These are phyloP conservation scores for Ylistrum balloti DNA, from an alignment of 1,140 invertebrate species.

Conservation along the genomic window DNA sequence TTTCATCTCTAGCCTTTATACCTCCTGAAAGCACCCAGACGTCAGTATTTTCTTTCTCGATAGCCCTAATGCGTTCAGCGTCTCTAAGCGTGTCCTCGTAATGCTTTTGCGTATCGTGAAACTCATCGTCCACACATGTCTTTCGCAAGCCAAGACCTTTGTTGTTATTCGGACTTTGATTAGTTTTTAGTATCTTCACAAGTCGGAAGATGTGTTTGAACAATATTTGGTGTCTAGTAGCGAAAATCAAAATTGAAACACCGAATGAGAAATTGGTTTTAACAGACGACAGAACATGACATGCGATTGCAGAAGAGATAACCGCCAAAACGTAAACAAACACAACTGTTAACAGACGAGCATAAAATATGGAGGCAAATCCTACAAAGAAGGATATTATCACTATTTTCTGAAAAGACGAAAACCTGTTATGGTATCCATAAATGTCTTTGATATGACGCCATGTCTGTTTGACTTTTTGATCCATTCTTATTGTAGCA, in stretches of 20 bases:
- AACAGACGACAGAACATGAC: background rate
- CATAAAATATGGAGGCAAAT: background rate
- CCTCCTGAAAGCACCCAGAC: background rate
- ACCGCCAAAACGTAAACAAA: constrained; percentile 27
- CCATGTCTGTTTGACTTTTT: background rate
- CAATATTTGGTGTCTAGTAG: background rate
- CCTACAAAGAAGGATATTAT: background rate
- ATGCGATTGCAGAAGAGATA: background rate
- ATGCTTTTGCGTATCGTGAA: background rate
- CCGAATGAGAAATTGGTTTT: background rate
- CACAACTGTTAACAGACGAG: constrained; percentile 21
- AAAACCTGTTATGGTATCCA: constrained; percentile 14
- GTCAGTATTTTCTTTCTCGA: background rate
- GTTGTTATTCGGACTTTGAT: background rate
- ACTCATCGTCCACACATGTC: background rate
- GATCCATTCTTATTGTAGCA: background rate
- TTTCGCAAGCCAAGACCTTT: background rate
- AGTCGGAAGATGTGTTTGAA: background rate
- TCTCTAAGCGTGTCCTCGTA: background rate
- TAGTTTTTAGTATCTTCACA: background rate
- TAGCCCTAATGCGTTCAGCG: background rate
- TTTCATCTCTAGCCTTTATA: background rate
- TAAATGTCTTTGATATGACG: background rate
- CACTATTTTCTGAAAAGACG: background rate
- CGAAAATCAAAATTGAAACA: background rate